phyloP scores from a whole-genome alignment of 1,140 invertebrate species.

The Schlechtendalia chinensis region DNA sequence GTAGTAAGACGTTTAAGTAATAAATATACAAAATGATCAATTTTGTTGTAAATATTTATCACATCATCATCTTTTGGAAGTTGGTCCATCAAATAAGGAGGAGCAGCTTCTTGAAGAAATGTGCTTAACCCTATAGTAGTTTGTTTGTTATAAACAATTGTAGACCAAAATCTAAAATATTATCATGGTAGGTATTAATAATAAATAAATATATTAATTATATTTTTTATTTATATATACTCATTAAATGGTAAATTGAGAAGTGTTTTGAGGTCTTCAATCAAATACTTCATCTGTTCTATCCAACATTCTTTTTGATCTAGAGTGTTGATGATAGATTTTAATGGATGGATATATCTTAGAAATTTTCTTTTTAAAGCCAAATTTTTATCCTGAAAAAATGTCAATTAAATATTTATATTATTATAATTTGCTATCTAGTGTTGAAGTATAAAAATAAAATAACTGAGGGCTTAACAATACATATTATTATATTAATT shows the following conservation, averaged over 20 bases:
- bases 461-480: too few relatives aligned
- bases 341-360: constrained; percentile 40
- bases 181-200: neutral
- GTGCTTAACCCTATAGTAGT: constrained; percentile 28
- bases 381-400: constrained; percentile 40
- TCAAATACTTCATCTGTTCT: constrained; percentile 34
- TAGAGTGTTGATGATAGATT: constrained; percentile 7
- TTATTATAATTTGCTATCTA: neutral
- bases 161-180: constrained; percentile 42
- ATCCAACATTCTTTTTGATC: constrained; percentile 45
- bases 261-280: constrained; percentile 34
- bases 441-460: neutral
- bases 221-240: constrained; percentile 10
- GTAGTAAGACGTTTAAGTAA: constrained; percentile 28
- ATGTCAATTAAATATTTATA: neutral
- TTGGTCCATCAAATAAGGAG: constrained; percentile 29
- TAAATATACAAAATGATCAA: constrained; percentile 27
- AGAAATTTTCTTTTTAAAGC: constrained; percentile 28
- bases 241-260: constrained; percentile 28
- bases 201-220: neutral
- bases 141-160: constrained; percentile 23
- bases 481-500: too few relatives aligned
- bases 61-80: constrained; percentile 28
- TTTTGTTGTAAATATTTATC: neutral
- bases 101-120: constrained; percentile 35